Evolutionary conservation across 2,113 vertebrate genomes (phyloP).

Genomic region (Apus apus): DNA sequence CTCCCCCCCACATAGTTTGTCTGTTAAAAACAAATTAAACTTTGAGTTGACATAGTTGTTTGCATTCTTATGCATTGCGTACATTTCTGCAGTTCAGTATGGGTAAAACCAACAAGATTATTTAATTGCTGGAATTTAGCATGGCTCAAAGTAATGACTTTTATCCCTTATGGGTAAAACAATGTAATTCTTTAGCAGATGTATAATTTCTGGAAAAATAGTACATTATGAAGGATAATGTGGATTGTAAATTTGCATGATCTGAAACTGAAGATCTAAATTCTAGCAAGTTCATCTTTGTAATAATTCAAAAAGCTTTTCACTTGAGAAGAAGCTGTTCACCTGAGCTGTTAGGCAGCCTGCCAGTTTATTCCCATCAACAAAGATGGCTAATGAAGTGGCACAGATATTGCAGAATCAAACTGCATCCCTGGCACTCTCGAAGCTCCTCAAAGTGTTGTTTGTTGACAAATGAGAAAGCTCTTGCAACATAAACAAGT

Average conservation of each 20-base stretch:
- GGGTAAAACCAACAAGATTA: neutral
- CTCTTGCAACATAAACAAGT: neutral
- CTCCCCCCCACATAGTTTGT: neutral
- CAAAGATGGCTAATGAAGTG: neutral
- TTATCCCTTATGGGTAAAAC: neutral
- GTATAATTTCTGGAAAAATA: neutral
- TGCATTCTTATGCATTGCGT: neutral
- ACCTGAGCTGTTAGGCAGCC: neutral
- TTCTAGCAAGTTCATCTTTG: neutral
- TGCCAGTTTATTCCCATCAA: neutral
- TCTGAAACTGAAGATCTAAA: neutral
- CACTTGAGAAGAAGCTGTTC: neutral
- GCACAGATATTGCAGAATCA: neutral
- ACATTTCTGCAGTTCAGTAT: neutral
- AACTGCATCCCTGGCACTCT: neutral
- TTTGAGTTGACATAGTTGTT: neutral
- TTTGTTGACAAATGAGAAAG: neutral
- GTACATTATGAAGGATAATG: neutral
- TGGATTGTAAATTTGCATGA: neutral
- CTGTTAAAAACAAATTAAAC: neutral
- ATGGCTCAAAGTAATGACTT: neutral
- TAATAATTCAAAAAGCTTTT: neutral
- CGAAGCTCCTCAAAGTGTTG: neutral
- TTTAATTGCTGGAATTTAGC: neutral
- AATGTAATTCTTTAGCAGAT: neutral